These are phyloP conservation scores for Sebastolobus alascanus DNA, from an alignment of 2,797 vertebrate genomes.

Conservation along the genomic window DNA sequence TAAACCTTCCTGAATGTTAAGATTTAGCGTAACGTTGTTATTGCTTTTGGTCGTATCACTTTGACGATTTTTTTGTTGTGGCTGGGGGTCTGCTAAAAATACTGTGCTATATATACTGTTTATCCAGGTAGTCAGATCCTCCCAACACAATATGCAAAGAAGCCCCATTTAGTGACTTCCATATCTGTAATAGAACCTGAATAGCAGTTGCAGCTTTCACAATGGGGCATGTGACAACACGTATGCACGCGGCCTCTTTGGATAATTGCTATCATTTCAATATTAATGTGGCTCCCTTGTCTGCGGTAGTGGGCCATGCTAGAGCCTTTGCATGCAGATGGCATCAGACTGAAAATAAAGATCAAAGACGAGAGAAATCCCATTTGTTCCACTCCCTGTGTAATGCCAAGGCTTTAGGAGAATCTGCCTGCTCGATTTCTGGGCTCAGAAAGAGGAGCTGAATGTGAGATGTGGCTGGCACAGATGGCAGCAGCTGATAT, in stretches of 20 bases:
- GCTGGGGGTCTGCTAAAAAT: constrained; percentile 37
- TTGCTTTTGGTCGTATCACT: constrained; percentile 20
- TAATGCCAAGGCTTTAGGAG: constrained; percentile 77
- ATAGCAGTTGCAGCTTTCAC: constrained; percentile 46
- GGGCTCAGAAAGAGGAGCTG: constrained; percentile 66
- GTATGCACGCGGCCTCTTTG: constrained; percentile 56
- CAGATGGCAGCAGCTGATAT: constrained; percentile 80
- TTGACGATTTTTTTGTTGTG: constrained; percentile 28
- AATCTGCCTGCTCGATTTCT: constrained; percentile 72
- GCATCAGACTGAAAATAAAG: constrained; percentile 83
- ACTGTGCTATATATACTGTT: constrained; percentile 5
- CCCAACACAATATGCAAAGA: background rate
- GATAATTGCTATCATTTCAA: constrained; percentile 83
- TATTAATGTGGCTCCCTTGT: constrained; percentile 80
- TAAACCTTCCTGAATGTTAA: constrained; percentile 43
- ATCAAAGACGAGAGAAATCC: constrained; percentile 86
- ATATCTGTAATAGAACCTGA: constrained; percentile 48
- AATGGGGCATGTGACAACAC: constrained; percentile 59
- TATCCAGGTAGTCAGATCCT: constrained; percentile 12
- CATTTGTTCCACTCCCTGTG: constrained; percentile 82
- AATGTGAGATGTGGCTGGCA: constrained; percentile 75
- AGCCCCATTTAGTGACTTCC: constrained; percentile 22
- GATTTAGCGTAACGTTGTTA: background rate
- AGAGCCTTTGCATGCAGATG: constrained; percentile 78
- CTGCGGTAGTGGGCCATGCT: constrained; percentile 64